phyloP scores from a whole-genome alignment of 2,113 vertebrate species.

The Centropus unirufus region DNA sequence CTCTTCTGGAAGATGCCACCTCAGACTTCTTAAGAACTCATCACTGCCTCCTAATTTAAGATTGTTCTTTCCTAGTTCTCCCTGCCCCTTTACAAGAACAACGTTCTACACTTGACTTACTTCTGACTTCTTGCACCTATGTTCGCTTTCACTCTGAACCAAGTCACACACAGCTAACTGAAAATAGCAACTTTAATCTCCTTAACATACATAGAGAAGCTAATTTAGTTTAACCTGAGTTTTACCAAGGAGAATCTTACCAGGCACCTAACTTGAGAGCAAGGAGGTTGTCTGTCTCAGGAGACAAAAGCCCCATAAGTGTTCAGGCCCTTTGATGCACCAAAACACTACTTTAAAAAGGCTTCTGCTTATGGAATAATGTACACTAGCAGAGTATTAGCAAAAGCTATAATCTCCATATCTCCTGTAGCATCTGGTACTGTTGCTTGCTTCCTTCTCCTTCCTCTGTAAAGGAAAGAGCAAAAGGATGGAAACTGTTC shows the following conservation, averaged over 20 bases:
- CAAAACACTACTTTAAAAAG: neutral
- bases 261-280: neutral
- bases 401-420: neutral
- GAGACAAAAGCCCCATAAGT: neutral
- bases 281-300: neutral
- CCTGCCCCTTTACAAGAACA: neutral
- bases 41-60: neutral
- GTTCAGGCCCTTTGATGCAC: neutral
- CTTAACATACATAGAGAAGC: constrained; percentile 37
- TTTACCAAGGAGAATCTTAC: constrained; percentile 48
- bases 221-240: constrained; percentile 57
- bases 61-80: neutral
- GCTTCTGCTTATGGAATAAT: neutral
- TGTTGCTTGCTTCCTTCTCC: neutral
- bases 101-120: neutral
- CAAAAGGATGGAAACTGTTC: neutral
- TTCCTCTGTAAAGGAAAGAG: neutral
- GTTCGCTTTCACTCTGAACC: constrained; percentile 1
- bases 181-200: constrained; percentile 56
- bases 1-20: neutral
- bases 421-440: neutral
- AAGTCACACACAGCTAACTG: neutral
- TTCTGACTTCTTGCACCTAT: neutral
- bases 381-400: neutral
- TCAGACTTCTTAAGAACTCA: neutral